A percentile compares a stretch with the other conserved stretches of the same genome.
Conservation (phyloP, 1,140 invertebrate genomes). For the Anastrepha obliqua region DNA sequence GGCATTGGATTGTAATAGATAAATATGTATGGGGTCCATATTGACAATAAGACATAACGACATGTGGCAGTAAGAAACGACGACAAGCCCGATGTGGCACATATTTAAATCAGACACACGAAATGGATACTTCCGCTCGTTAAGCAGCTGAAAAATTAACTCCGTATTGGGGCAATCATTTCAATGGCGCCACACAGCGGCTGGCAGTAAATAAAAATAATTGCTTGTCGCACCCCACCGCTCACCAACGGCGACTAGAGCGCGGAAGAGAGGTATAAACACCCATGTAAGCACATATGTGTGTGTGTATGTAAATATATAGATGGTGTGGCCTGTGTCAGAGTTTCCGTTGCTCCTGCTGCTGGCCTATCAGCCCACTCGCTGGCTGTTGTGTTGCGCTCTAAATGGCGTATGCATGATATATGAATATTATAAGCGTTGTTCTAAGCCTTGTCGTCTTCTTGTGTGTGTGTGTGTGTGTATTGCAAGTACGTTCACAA, state of each 20-base stretch:
- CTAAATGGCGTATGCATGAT: constrained; percentile 13
- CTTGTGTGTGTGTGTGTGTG: not conserved
- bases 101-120: constrained; percentile 67
- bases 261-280: not conserved
- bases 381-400: not conserved
- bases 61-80: constrained; percentile 12
- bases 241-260: not conserved
- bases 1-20: constrained; percentile 7
- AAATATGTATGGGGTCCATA: not conserved
- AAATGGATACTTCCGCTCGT: constrained; percentile 73
- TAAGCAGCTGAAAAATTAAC: constrained; percentile 73
- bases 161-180: constrained; percentile 59
- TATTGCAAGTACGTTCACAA: not conserved
- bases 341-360: not conserved
- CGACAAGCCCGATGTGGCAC: constrained; percentile 56
- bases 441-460: not conserved
- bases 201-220: constrained; percentile 57
- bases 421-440: constrained; percentile 22
- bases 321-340: too few relatives aligned
- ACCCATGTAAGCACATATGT: not conserved
- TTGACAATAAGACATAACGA: not conserved
- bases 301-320: not conserved
- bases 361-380: not conserved
- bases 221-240: constrained; percentile 49
- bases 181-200: constrained; percentile 54